Conservation (phyloP, 2,888 invertebrate genomes). For the Drosophila borborema region DNA sequence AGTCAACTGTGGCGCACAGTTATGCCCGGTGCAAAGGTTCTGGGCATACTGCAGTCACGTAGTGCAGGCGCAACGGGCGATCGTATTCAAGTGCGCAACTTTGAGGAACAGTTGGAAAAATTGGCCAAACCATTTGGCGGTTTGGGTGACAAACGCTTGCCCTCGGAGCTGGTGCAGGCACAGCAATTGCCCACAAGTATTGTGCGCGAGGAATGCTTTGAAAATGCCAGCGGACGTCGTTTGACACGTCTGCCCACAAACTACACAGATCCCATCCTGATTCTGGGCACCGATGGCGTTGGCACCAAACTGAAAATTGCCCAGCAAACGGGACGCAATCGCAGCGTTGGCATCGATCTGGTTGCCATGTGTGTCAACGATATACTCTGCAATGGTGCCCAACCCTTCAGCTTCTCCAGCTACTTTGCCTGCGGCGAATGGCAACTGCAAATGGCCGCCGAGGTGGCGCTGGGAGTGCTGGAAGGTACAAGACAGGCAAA, state of each 20-base stretch:
- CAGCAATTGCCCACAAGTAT: constrained; percentile 24
- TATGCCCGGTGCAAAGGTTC: constrained; percentile 85
- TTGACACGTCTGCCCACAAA: constrained; percentile 82
- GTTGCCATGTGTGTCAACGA: constrained; percentile 99
- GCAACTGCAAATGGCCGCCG: constrained; percentile 89
- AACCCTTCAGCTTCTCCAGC: constrained; percentile 97
- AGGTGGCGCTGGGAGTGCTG: constrained; percentile 87
- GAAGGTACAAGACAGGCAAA: constrained; percentile 93
- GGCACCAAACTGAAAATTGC: constrained; percentile 98
- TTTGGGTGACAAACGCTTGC: constrained; percentile 35
- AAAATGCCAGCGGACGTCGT: constrained; percentile 76
- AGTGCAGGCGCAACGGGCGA: background rate
- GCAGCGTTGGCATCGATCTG: constrained; percentile 95
- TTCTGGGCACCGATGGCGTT: constrained; percentile 98
- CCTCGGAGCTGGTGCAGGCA: constrained; percentile 47
- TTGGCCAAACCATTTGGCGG: constrained; percentile 80
- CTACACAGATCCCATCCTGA: constrained; percentile 92
- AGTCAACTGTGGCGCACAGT: constrained; percentile 86
- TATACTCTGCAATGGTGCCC: constrained; percentile 97
- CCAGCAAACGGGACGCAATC: constrained; percentile 90
- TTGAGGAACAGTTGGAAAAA: constrained; percentile 88
- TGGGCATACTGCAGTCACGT: constrained; percentile 85
- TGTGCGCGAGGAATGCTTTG: constrained; percentile 70
- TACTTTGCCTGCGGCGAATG: constrained; percentile 95
- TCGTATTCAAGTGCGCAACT: constrained; percentile 88